Base-by-base conservation (phyloP, 2,113 vertebrate species). In the Galbula dea region DNA sequence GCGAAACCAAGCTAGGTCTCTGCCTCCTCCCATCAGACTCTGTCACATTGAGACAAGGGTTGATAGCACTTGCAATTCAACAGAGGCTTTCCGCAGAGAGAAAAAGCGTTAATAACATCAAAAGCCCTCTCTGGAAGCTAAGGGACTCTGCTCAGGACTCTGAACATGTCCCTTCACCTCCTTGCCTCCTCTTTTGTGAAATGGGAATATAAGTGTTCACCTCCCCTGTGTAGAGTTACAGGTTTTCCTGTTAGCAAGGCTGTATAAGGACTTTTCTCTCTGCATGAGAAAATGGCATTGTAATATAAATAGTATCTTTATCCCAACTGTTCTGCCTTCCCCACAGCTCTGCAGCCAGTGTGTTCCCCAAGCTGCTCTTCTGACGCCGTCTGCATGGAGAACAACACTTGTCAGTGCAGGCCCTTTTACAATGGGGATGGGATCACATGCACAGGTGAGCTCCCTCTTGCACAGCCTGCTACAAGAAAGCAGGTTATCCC, bases 391-490 rank as follows among this genome's bases (percentile, higher is more conserved):
- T 99, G 99, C 91, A 96, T 22, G 19, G 96, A 98, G 39, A 99
- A 99, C 92, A 98, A 98, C 97, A 98, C 97, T 0, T 99, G 99
- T 30, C 96, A 98, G 75, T 99, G 99, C 96, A 97, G 97, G 71
- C 98, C 97, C 1, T 94, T 98, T 51, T 99, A 99, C 6, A 83
- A 98, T 2, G 99, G 99, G n/a, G 99, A 99, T 0, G 99, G 99
- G 12, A 62, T 98, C 75, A 98, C 97, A 0, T 99, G 99, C 89
- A 98, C 95, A 97, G 98, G 99, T 99, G 95, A 93, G 96, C 57
- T 52, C 48, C 29, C 3, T 45, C 6, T 27, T 30, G 5, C 54
- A n/a, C 8, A 6, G 30, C 23, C 32, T 27, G 7, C 36, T 49
- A 10, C 20, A 3, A 26, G 43, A 18, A 55, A 24, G 17, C 34